phyloP scores from a whole-genome alignment of 2,888 invertebrate species.

The Odontomyia ornata region DNA sequence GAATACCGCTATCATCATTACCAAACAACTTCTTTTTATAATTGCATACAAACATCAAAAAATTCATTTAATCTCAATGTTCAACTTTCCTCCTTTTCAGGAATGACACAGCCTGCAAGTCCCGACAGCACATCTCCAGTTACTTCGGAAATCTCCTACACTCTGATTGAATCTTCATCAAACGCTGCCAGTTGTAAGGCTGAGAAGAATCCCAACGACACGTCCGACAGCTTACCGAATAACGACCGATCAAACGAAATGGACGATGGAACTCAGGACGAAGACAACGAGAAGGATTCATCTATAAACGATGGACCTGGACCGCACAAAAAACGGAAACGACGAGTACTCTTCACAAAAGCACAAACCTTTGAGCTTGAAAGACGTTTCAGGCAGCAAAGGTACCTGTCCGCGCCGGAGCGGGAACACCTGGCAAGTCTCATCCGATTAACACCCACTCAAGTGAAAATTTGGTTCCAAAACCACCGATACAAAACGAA shows the following conservation, averaged over 20 bases:
- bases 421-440: constrained; percentile 94
- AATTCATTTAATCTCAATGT: no score
- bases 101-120: constrained; percentile 75
- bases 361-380: constrained; percentile 97
- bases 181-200: constrained; percentile 60
- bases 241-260: constrained; percentile 64
- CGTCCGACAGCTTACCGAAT: constrained; percentile 52
- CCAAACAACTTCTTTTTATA: no score
- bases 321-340: constrained; percentile 87
- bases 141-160: constrained; percentile 76
- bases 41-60: no score
- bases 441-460: constrained; percentile 95
- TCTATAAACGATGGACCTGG: constrained; percentile 64
- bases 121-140: constrained; percentile 89
- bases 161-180: constrained; percentile 62
- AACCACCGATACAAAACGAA: constrained; percentile 99
- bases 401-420: constrained; percentile 97
- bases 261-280: constrained; percentile 71
- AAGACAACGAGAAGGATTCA: constrained; percentile 61
- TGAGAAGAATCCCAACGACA: constrained; percentile 54
- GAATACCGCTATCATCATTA: no score
- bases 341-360: constrained; percentile 96
- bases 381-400: constrained; percentile 91
- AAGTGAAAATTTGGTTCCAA: constrained; percentile 99
- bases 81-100: no score